A percentile compares a stretch with the other conserved stretches of the same genome.
Conservation (phyloP, 1,140 invertebrate genomes). For the Polypedilum vanderplanki region DNA sequence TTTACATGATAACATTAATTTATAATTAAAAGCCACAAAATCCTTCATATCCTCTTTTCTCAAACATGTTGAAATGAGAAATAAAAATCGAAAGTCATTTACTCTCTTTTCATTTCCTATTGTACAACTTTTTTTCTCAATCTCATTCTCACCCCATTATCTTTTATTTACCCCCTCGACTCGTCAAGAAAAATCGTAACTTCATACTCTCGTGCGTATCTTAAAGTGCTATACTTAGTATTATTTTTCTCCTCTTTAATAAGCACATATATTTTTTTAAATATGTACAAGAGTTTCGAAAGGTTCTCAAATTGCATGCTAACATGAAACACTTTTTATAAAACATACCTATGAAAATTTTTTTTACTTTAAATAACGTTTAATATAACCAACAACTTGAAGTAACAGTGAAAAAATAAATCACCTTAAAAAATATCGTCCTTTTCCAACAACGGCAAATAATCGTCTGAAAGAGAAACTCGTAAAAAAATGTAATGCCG, state of each 20-base stretch:
- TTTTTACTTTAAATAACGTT: not conserved
- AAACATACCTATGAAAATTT: not conserved
- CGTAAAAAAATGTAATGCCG: not conserved
- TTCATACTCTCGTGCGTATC: conserved; percentile 1
- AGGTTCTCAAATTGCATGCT: not conserved
- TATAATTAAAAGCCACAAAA: too few relatives aligned
- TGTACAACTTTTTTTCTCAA: not conserved
- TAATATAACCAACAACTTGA: not conserved
- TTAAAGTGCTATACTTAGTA: not conserved
- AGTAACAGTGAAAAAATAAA: not conserved
- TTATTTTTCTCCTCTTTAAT: not conserved
- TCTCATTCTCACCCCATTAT: not conserved
- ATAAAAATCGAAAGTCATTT: conserved; percentile 6
- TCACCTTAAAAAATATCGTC: not conserved
- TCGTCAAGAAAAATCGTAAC: not conserved
- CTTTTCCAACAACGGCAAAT: not conserved
- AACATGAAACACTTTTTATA: not conserved
- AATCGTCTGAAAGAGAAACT: not conserved
- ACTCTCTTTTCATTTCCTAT: not conserved
- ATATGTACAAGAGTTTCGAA: not conserved
- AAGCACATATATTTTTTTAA: not conserved
- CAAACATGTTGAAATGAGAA: not conserved
- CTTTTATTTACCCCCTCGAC: not conserved
- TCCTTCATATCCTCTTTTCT: too few relatives aligned
- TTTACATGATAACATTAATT: too few relatives aligned